phyloP scores from a whole-genome alignment of 2,888 invertebrate species.

The Congeria kusceri region DNA sequence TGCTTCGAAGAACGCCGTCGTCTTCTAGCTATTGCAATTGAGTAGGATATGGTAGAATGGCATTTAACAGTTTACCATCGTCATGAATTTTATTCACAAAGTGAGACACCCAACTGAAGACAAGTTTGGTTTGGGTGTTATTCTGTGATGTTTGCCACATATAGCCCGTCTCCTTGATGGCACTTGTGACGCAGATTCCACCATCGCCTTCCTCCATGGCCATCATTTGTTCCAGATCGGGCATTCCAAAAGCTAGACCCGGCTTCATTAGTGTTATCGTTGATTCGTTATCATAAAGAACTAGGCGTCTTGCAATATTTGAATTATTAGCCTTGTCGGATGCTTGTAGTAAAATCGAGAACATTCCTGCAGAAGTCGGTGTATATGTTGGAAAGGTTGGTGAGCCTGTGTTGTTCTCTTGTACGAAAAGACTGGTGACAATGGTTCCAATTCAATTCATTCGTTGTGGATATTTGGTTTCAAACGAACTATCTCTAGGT shows the following conservation, averaged over 20 bases:
- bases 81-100: constrained; percentile 59
- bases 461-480: constrained; percentile 20
- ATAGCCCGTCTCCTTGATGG: constrained; percentile 52
- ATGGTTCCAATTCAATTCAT: constrained; percentile 37
- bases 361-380: constrained; percentile 60
- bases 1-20: constrained; percentile 28
- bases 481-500: constrained; percentile 14
- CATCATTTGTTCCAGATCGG: neutral
- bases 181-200: constrained; percentile 44
- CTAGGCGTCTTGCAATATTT: constrained; percentile 61
- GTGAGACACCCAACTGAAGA: constrained; percentile 57
- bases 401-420: constrained; percentile 5
- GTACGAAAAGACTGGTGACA: constrained; percentile 15
- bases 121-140: constrained; percentile 1
- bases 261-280: constrained; percentile 47
- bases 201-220: constrained; percentile 29
- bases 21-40: constrained; percentile 27
- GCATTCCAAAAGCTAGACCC: constrained; percentile 1
- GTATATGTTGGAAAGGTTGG: constrained; percentile 31
- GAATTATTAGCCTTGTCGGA: constrained; percentile 73
- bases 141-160: constrained; percentile 53
- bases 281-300: constrained; percentile 65
- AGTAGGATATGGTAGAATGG: constrained; percentile 49
- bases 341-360: constrained; percentile 64
- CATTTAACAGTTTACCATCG: constrained; percentile 44